A percentile compares a stretch with the other conserved stretches of the same genome.
phyloP scores from a whole-genome alignment of 2,888 invertebrate species.

The Harpagoxenus sublaevis region DNA sequence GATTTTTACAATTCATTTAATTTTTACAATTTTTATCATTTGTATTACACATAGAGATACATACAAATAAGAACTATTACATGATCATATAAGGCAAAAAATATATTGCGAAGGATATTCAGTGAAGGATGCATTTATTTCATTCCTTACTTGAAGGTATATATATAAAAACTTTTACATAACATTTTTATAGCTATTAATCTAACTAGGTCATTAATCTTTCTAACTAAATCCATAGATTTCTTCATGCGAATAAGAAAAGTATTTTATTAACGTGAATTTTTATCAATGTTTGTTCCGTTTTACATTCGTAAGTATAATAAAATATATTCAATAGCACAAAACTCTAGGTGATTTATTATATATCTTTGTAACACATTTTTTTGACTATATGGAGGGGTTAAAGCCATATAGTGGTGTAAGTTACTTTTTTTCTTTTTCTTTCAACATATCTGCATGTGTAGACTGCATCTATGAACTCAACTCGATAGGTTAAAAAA shows the following conservation, averaged over 20 bases:
- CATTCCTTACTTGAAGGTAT: too few species aligned
- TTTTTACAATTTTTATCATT: not conserved
- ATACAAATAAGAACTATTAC: not conserved
- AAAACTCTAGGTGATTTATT: not conserved
- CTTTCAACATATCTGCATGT: too few species aligned
- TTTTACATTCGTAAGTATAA: not conserved
- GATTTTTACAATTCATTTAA: not conserved
- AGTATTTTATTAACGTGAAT: not conserved
- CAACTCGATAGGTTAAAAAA: too few species aligned
- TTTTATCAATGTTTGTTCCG: not conserved
- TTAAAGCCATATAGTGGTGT: too few species aligned
- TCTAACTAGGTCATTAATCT: not conserved
- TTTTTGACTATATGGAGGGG: not conserved
- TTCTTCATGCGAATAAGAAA: not conserved
- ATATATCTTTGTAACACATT: not conserved
- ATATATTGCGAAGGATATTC: not conserved
- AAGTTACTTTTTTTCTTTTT: too few species aligned
- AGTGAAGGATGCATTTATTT: too few species aligned
- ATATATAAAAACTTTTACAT: not conserved
- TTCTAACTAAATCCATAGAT: not conserved
- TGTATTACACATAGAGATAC: not conserved
- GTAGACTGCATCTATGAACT: too few species aligned
- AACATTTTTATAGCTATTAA: not conserved
- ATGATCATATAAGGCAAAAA: not conserved
- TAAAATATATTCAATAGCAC: not conserved